Base-by-base conservation (phyloP, 2,797 vertebrate genomes). In the Eulemur coronatus region DNA sequence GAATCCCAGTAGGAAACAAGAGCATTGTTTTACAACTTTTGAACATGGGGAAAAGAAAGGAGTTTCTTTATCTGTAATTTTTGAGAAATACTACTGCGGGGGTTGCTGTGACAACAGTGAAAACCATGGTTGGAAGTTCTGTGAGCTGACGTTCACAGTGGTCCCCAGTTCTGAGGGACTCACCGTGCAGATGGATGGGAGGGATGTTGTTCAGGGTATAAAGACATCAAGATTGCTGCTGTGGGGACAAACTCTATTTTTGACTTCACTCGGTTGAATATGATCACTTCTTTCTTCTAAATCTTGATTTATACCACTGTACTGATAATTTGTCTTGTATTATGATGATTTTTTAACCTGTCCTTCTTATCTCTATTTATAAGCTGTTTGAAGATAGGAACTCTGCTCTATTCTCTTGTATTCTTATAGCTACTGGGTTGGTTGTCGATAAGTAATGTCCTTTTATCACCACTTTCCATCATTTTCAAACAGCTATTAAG, bases 271-370 rank as follows among this genome's bases (percentile, higher is more conserved):
- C 63, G 70, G 5, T 30, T 82, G 43, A 73, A 65, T 67, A 24
- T 84, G 26, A 69, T 57, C 35, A 86, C 46, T 80, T 91, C 48
- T 82, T 91, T 89, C 55, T 82, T 88, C 67, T 80, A 76, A 75
- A 48, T 93, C 35, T 86, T 94, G 28, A 46, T 80, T 80, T 73
- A 28, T 75, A 52, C n/a, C 46, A 69, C 5, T 41, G 11, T 30
- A 7, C 24, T n/a, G 35, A 26, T 63, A 88, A 69, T 61, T 91
- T 92, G 59, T 33, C 30, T 63, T 69, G 10, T 63, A n/a, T 72
- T 84, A 33, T 52, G 28, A 72, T 82, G 46, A 8, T 73, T 80
- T 63, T 90, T 79, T 76, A 67, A 41, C 3, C 4, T 52, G 4
- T 13, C 8, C 6, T 57, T 63, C 38, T 69, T 9, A 24, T 80